These are phyloP conservation scores for Notospermus geniculatus DNA, from an alignment of 1,140 invertebrate genomes.

Conservation along the genomic window DNA sequence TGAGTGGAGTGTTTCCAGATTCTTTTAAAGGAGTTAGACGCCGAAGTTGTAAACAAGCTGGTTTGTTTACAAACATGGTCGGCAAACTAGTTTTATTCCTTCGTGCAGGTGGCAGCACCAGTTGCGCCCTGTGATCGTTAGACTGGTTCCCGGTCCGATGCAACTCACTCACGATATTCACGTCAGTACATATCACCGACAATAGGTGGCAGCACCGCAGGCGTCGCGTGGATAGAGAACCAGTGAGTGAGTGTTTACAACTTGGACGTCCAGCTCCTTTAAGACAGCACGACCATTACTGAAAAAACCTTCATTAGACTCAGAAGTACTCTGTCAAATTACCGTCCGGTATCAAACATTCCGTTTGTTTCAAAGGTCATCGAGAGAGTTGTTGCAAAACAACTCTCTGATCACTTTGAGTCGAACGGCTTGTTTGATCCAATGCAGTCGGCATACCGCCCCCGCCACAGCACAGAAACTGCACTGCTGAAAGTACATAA, in stretches of 20 bases:
- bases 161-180: no score
- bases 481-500: background rate
- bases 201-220: no score
- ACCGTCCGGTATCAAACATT: background rate
- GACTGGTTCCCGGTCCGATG: no score
- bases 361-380: slow-evolving; percentile 3
- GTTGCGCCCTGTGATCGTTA: no score
- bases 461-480: slow-evolving; percentile 1
- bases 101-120: no score
- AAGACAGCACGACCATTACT: background rate
- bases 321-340: background rate
- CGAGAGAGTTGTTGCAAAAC: slow-evolving; percentile 3
- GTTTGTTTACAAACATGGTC: no score
- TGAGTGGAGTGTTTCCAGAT: background rate
- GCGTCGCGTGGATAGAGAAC: no score
- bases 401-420: background rate
- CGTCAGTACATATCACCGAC: no score
- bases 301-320: background rate
- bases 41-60: no score
- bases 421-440: background rate
- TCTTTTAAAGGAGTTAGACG: background rate
- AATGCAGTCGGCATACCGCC: background rate
- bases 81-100: no score
- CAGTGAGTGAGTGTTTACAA: no score
- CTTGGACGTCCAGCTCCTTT: no score